Evolutionary conservation across 2,113 vertebrate genomes (phyloP), one percentile per base, ranked within the genome.

Genomic region (Zingel zingel): DNA sequence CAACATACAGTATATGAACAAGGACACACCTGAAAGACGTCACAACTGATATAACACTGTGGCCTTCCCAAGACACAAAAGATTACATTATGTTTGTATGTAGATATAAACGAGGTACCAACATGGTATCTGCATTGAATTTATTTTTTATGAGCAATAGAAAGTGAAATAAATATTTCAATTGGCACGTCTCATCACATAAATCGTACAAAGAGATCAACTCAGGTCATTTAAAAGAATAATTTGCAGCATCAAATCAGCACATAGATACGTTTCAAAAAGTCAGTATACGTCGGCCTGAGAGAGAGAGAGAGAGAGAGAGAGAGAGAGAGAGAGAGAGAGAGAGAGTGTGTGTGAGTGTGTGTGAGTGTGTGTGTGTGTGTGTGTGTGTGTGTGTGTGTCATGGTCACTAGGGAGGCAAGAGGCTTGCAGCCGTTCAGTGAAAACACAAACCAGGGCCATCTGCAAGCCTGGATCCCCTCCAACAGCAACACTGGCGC

Each of bases 381-480:
- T 27, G 23, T 57, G 59, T 68, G 75, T 84, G 56, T 33, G 54
- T 16, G 33, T 51, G 67, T 5, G 65, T 7, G 18, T 79, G 86
- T 91, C 86, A 88, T 85, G 88, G 89, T 87, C 93, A 88, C 93
- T 68, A 61, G 85, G 90, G 92, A 94, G 69, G 87, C 57, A 33
- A 78, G 86, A 82, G 87, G 73, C 83, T 88, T 84, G 78, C 82
- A 91, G 89, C 85, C 84, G 74, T 81, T 94, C 88, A 89, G 84
- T 84, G 86, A 84, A 91, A 92, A 94, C 89, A 92, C 90, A 92
- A 93, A 92, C 89, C 90, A 91, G 88, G 79, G 83, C 91, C 94
- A 92, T 94, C 91, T 94, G 91, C 88, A 91, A n/a, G 81, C 83
- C 85, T 93, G 94, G 93, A 89, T 74, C 74, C 39, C 71, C 68